phyloP scores from a whole-genome alignment of 2,797 vertebrate species.

The Tiaroga cobitis region DNA sequence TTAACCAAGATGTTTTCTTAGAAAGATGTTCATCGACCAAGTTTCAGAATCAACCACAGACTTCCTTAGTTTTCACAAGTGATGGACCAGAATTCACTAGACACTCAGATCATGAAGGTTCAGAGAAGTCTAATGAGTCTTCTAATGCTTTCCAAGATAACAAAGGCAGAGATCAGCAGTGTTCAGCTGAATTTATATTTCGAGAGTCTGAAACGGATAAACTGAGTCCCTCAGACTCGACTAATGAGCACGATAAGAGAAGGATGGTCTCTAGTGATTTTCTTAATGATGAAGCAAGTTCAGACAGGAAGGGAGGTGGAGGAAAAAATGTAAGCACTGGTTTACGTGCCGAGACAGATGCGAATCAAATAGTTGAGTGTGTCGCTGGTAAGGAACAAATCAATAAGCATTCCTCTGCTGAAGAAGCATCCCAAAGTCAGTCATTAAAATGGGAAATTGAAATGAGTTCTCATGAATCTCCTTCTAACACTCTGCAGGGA shows the following conservation, averaged over 20 bases:
- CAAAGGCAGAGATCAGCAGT: slow-evolving; percentile 6
- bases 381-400: slow-evolving; percentile 13
- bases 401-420: slow-evolving; percentile 6
- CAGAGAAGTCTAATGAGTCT: neutral
- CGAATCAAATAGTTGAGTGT: neutral
- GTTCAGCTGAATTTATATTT: neutral
- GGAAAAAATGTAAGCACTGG: neutral
- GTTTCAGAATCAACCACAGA: slow-evolving; percentile 18
- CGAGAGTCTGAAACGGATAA: neutral
- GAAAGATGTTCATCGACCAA: neutral
- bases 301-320: slow-evolving; percentile 29
- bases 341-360: neutral
- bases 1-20: neutral
- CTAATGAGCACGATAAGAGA: slow-evolving; percentile 23
- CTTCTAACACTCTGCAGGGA: slow-evolving; percentile 19
- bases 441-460: slow-evolving; percentile 27
- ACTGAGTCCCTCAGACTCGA: neutral
- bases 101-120: neutral
- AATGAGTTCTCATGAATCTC: slow-evolving; percentile 28
- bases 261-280: neutral
- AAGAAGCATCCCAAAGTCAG: slow-evolving; percentile 7
- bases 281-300: slow-evolving; percentile 29
- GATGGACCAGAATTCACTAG: neutral
- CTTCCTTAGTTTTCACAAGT: neutral
- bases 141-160: neutral